Conservation (phyloP, 2,888 invertebrate species). For the Chirona hameri region DNA sequence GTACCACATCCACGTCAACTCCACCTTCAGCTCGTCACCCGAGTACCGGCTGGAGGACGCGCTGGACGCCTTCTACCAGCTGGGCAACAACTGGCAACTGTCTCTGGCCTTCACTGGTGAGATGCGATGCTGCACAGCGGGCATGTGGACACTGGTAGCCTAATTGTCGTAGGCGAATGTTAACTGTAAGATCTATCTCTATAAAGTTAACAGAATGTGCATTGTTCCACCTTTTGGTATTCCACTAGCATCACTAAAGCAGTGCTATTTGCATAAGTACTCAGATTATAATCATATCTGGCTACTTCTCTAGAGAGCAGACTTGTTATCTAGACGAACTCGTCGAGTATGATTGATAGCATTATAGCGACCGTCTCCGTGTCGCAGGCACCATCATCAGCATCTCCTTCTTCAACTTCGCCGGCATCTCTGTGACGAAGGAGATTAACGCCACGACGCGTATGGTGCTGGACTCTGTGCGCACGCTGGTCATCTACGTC, state of each 20-base stretch:
- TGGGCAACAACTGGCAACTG: constrained; percentile 62
- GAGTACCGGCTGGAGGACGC: constrained; percentile 75
- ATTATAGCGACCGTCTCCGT: no score
- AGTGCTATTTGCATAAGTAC: no score
- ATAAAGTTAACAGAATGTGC: no score
- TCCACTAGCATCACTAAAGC: no score
- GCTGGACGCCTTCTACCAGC: constrained; percentile 77
- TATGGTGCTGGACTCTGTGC: constrained; percentile 82
- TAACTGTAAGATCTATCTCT: no score
- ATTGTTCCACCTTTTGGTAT: no score
- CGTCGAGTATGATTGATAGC: no score
- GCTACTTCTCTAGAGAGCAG: no score
- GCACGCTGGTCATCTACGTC: constrained; percentile 86
- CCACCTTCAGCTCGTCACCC: constrained; percentile 72
- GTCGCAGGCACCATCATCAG: constrained; percentile 70
- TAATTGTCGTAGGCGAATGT: no score
- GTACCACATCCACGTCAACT: constrained; percentile 71
- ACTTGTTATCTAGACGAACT: no score
- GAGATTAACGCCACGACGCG: constrained; percentile 87
- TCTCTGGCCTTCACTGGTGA: constrained; percentile 63
- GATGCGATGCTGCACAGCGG: constrained; percentile 30
- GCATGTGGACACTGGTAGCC: no score
- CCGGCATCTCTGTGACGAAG: constrained; percentile 87
- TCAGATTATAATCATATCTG: no score
- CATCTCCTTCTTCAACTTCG: constrained; percentile 90